Base-by-base conservation (phyloP, 2,888 invertebrate species). In the Drosophila prolongata region DNA sequence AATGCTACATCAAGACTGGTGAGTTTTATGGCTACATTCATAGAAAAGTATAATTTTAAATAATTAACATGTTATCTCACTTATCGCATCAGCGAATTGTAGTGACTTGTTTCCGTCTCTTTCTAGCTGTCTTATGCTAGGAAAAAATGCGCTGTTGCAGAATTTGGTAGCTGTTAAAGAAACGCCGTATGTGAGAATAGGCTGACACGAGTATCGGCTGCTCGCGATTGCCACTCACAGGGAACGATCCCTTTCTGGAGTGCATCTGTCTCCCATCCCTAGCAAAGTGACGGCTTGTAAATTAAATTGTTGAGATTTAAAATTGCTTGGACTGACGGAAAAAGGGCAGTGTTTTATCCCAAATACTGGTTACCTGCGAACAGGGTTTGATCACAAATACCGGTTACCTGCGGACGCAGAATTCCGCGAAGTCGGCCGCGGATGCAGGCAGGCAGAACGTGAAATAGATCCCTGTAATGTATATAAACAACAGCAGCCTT, bases 391-490 rank as follows among this genome's bases (percentile, higher is more conserved):
- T 34, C 49, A 16, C 35, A 19, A 35, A 35, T 13, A 49, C 8
- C 8, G 19, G 11, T 40, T 68, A 68, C 67, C 67, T 68, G 67
- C 34, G n/a, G n/a, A 9, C n/a, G 43, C 43, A 44, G 58, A 68
- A 35, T 69, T 52, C 50, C 58, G 58, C 43, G 66, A 66, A 66
- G 13, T 10, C 6, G 30, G 44, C 11, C 40, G 40, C 52, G 38
- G 10, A 27, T 34, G 6, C 11, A 49, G 49, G 35, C 59, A 68
- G 58, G 44, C 50, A 68, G 30, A 46, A 27, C 24, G 19, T 10
- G 3, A 6, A 46, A 13, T 14, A n/a, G 14, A 11, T 13, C 8
- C 62, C 30, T 13, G 47, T 11, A 5, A 43, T 38, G 42, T 49
- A 44, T 69, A 50, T 34, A 68, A 67, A 55, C 9, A 34, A 35